Percentiles rank a stretch among this genome's conserved stretches.
These are phyloP conservation scores for Electrophaes corylata DNA, from an alignment of 2,888 invertebrate species.

Conservation along the genomic window DNA sequence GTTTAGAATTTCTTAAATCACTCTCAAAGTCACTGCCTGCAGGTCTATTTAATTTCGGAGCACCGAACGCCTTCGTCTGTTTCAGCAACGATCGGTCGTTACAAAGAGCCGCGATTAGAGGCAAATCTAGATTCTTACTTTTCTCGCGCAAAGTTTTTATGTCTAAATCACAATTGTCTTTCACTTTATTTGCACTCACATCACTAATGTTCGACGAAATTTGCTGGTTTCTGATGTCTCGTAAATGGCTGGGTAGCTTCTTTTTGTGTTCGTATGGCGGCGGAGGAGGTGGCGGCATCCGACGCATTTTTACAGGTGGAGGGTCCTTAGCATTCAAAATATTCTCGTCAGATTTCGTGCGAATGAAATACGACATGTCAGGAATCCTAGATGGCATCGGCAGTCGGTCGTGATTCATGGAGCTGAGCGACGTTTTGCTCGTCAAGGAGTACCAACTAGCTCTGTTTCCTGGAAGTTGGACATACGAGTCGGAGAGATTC, in stretches of 20 bases:
- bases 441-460: slow-evolving; percentile 87
- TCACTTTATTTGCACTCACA: slow-evolving; percentile 62
- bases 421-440: slow-evolving; percentile 83
- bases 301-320: slow-evolving; percentile 77
- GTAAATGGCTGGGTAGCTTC: slow-evolving; percentile 82
- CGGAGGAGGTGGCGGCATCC: slow-evolving; percentile 83
- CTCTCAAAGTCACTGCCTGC: slow-evolving; percentile 75
- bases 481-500: slow-evolving; percentile 90
- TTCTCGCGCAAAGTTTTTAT: slow-evolving; percentile 94
- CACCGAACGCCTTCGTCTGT: slow-evolving; percentile 94
- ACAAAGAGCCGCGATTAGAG: slow-evolving; percentile 96
- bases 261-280: slow-evolving; percentile 81
- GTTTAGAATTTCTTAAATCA: slow-evolving; percentile 73
- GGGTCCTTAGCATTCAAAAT: slow-evolving; percentile 86
- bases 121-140: slow-evolving; percentile 95
- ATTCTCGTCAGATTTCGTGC: slow-evolving; percentile 92
- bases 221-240: slow-evolving; percentile 59
- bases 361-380: slow-evolving; percentile 82
- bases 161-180: slow-evolving; percentile 85
- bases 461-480: slow-evolving; percentile 86
- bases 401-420: slow-evolving; percentile 87
- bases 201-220: slow-evolving; percentile 57
- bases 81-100: slow-evolving; percentile 95
- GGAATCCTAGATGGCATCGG: slow-evolving; percentile 85
- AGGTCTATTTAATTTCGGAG: slow-evolving; percentile 86